These are phyloP conservation scores for Petrocephalus microphthalmus DNA, from an alignment of 2,113 vertebrate species.

Conservation along the genomic window DNA sequence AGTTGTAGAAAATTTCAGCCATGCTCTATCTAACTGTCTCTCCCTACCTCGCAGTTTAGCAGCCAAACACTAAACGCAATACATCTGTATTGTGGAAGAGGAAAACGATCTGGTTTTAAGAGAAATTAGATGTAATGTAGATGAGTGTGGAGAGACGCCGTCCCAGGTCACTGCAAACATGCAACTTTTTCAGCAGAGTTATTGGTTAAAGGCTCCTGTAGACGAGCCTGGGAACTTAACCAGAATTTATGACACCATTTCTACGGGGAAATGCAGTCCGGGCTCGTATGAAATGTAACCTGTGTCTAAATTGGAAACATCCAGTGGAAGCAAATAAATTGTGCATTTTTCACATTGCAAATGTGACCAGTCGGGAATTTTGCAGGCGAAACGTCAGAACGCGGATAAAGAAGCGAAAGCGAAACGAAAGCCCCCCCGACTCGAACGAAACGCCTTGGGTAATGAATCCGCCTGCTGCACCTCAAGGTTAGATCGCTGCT, in stretches of 20 bases:
- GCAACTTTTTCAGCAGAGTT: neutral
- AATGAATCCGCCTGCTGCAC: neutral
- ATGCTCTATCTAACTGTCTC: neutral
- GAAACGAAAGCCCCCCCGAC: neutral
- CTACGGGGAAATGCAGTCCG: neutral
- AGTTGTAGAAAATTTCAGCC: neutral
- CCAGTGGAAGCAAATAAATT: constrained; percentile 2
- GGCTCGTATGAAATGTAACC: neutral
- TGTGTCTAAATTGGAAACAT: neutral
- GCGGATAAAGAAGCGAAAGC: neutral
- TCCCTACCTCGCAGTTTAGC: neutral
- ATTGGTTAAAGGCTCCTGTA: neutral
- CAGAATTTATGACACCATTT: neutral
- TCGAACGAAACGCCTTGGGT: neutral
- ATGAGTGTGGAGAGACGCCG: neutral
- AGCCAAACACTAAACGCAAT: neutral
- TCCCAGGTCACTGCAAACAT: neutral
- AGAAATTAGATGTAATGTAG: neutral
- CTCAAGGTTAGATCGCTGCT: neutral
- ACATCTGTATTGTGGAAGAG: neutral
- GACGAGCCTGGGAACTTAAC: neutral
- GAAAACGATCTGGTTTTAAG: neutral
- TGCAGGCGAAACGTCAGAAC: neutral
- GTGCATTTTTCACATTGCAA: neutral
- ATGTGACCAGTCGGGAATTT: neutral